Base-by-base conservation (phyloP, 2,888 invertebrate genomes). In the Cryptus viduatorius region DNA sequence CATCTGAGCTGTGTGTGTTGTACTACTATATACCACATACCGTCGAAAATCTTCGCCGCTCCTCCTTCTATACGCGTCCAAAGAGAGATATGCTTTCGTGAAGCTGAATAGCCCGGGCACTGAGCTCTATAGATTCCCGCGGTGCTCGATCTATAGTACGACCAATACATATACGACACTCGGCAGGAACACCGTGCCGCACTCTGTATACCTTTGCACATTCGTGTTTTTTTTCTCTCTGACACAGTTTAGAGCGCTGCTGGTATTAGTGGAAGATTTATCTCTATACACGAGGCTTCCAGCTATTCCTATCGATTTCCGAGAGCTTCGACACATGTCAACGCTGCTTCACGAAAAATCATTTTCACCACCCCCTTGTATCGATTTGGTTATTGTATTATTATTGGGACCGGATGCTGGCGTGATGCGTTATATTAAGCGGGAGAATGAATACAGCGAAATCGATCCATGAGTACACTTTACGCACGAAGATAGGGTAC, bases 71-170 rank as follows among this genome's bases (percentile, higher is more conserved):
- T 69, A 12, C 16, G 37, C 16, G 37, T 3, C n/a, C 42, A 44
- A 46, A 78, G 69, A 75, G 84, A 88, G 90, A 90, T 89, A 92
- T 91, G 92, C 92, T 92, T 90, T 91, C 90, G 90, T 92, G 91
- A 90, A 91, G 90, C 88, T 92, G 92, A 92, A 92, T 92, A 92
- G 91, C 88, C 81, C 87, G 76, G 79, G 86, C 87, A 79, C 83
- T 84, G 68, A 79, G 72, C 87, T 89, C 89, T 89, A 89, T 89
- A 87, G 89, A 86, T 87, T 85, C 89, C 87, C 87, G 88, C 67
- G 85, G 88, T 88, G 89, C 89, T 87, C 87, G 85, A 87, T 88
- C 89, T 87, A 89, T 89, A 88, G 86, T 86, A 83, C 65, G 4
- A 12, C 42, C 29, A 31, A 37, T 71, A 37, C 37, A 4, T 4